These are phyloP conservation scores for Chrysodeixis includens DNA, from an alignment of 2,888 invertebrate species.

Conservation along the genomic window DNA sequence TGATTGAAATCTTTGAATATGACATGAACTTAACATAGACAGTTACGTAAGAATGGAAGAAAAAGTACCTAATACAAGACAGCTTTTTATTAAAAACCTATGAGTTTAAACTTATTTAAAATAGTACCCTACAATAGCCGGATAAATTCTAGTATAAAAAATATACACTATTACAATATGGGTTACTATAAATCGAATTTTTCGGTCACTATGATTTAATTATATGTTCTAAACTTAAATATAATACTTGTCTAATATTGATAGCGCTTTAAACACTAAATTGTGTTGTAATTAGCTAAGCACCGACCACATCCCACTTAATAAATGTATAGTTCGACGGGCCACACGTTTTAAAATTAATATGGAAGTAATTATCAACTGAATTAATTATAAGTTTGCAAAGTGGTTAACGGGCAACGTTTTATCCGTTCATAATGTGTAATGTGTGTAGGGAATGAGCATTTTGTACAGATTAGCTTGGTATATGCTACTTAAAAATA, in stretches of 20 bases:
- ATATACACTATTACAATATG: too few species aligned
- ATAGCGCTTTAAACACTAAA: neutral
- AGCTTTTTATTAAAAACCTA: too few species aligned
- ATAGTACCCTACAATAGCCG: too few species aligned
- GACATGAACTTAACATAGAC: too few species aligned
- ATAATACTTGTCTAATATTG: neutral
- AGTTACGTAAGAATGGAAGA: too few species aligned
- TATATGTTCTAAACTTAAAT: too few species aligned
- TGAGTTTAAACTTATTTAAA: too few species aligned
- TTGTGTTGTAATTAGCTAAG: neutral
- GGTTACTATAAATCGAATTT: too few species aligned
- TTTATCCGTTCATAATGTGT: neutral
- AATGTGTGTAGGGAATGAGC: neutral
- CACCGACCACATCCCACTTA: neutral
- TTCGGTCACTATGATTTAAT: neutral
- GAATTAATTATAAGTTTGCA: conserved; percentile 2
- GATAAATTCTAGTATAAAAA: too few species aligned
- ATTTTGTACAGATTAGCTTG: neutral
- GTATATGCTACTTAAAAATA: too few species aligned
- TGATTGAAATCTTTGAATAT: too few species aligned
- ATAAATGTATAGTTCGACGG: conserved; percentile 4
- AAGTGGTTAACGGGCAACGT: neutral
- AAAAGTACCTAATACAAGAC: too few species aligned
- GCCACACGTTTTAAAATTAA: neutral
- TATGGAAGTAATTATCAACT: neutral